phyloP scores from a whole-genome alignment of 1,140 invertebrate species.

The Stenopsyche tienmushanensis region DNA sequence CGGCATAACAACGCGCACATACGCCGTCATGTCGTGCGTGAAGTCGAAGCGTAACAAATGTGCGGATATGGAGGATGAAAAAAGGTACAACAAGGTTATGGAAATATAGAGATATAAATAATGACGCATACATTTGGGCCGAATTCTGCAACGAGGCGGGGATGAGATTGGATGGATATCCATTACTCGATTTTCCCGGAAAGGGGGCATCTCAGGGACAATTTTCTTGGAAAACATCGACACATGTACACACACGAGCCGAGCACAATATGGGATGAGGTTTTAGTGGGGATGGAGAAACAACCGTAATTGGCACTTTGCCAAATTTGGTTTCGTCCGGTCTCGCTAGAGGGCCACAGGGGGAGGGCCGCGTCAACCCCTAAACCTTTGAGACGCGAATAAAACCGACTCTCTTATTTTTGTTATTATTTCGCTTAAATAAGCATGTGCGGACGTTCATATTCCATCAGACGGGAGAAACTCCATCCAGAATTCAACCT shows the following conservation, averaged over 20 bases:
- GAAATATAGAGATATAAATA: constrained; percentile 21
- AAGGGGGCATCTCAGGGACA: not conserved
- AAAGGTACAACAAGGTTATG: constrained; percentile 7
- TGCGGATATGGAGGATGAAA: not conserved
- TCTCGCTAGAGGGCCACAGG: not conserved
- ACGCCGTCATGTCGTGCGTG: too few relatives aligned
- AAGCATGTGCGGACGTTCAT: too few relatives aligned
- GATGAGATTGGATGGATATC: constrained; percentile 6
- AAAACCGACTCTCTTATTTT: too few relatives aligned
- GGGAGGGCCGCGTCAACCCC: too few relatives aligned
- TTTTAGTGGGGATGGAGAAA: constrained; percentile 6
- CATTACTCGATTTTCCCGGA: constrained; percentile 3
- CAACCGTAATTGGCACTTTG: constrained; percentile 23
- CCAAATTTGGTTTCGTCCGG: constrained; percentile 22
- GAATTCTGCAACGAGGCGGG: not conserved
- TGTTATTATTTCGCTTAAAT: too few relatives aligned
- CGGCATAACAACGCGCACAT: too few relatives aligned
- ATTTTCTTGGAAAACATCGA: constrained; percentile 11
- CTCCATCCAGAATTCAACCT: too few relatives aligned
- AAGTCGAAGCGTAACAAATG: too few relatives aligned
- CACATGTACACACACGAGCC: not conserved
- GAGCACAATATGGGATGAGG: not conserved
- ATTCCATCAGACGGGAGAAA: too few relatives aligned
- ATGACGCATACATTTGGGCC: not conserved
- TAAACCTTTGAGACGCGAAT: too few relatives aligned